Base-by-base conservation (phyloP, 2,797 vertebrate genomes). In the Philypnodon macrostomus region DNA sequence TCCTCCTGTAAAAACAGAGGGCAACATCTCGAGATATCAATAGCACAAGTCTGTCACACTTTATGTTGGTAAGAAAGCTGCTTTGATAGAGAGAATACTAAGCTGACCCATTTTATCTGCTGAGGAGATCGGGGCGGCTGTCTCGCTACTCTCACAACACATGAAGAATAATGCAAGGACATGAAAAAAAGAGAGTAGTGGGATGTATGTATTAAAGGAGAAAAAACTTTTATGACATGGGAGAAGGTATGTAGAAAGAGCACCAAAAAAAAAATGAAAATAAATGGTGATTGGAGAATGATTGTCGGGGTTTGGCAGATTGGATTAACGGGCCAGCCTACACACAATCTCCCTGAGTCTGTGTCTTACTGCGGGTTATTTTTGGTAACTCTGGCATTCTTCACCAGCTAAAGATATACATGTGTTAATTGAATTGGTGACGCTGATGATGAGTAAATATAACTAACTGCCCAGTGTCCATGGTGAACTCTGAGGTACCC, bases 71-170 rank as follows among this genome's bases (percentile, higher is more conserved):
- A 60, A 79, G 51, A 59, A 66, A 70, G 54, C 74, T 27, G 48
- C 62, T 75, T 66, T 67, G 41, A 61, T 64, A 7, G 1, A 55
- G 8, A 17, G 33, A 70, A 73, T 47, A 59, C 67, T 55, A 63
- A 58, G 73, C 55, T 73, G 81, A 82, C 72, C 81, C 77, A 85
- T 74, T 89, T 86, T 77, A 69, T 83, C 75, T 60, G 47, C 36
- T 44, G 58, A 65, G 77, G 58, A 72, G 76, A 73, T 47, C 21
- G 29, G 73, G 56, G 63, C 37, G 51, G 72, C 62, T 55, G 51
- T 69, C 64, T 67, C 36, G 18, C 56, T 45, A 63, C 40, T 79
- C 57, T 73, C 65, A 69, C 53, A 79, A 77, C 47, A 63, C 31
- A 47, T 56, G 30, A 29, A 66, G 55, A 61, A 58, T 15, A 57